Percentiles rank a stretch among this genome's conserved stretches.
These are phyloP conservation scores for Ephialtes manifestator DNA, from an alignment of 2,888 invertebrate species.

Conservation along the genomic window DNA sequence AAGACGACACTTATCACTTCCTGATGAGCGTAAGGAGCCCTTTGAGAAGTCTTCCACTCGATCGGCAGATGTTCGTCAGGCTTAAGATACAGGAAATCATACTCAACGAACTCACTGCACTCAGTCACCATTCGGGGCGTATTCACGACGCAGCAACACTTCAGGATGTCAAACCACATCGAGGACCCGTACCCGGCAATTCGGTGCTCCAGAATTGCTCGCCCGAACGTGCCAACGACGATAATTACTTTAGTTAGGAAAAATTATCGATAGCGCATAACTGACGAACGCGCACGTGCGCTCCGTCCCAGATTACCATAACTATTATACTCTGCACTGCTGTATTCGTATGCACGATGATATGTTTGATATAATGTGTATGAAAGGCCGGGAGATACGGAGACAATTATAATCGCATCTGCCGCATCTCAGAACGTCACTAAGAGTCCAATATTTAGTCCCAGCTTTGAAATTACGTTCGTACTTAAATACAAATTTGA, in stretches of 20 bases:
- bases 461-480: no score
- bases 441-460: no score
- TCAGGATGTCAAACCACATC: constrained; percentile 73
- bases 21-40: constrained; percentile 80
- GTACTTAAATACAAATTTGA: no score
- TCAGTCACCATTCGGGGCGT: constrained; percentile 73
- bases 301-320: constrained; percentile 25
- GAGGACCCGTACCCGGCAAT: constrained; percentile 45
- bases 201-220: constrained; percentile 67
- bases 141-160: constrained; percentile 67
- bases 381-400: neutral
- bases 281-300: neutral
- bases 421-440: neutral
- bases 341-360: constrained; percentile 3
- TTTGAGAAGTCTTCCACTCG: constrained; percentile 77
- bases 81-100: constrained; percentile 79
- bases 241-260: constrained; percentile 67
- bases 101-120: constrained; percentile 77
- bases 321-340: constrained; percentile 5
- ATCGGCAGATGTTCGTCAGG: constrained; percentile 79
- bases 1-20: constrained; percentile 80
- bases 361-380: neutral
- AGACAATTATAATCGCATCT: neutral
- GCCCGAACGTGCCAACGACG: constrained; percentile 67
- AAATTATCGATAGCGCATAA: constrained; percentile 5